Evolutionary conservation across 2,888 invertebrate species (phyloP).

Genomic region (Prosopocoilus inquinatus): DNA sequence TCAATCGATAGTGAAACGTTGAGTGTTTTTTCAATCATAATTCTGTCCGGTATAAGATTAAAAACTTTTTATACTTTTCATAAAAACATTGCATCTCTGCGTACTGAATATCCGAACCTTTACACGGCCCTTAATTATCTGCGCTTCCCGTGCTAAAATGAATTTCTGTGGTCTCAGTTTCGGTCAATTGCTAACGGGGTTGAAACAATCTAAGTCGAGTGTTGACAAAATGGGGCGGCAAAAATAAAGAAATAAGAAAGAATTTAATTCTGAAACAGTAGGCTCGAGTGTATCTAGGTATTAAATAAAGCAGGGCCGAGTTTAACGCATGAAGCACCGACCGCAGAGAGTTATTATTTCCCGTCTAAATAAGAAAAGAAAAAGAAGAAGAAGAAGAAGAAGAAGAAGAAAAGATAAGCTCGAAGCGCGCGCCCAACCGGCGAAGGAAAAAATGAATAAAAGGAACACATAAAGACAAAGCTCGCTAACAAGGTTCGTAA

Average conservation of each 20-base stretch:
- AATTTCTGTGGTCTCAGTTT: too few relatives aligned
- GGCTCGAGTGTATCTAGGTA: conserved; percentile 22
- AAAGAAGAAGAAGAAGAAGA: conserved; percentile 19
- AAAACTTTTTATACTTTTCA: too few relatives aligned
- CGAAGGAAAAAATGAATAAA: conserved; percentile 18
- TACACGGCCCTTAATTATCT: too few relatives aligned
- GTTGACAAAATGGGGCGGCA: too few relatives aligned
- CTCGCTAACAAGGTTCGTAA: conserved; percentile 20
- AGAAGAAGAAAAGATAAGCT: conserved; percentile 22
- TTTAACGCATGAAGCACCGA: conserved; percentile 18
- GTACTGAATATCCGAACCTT: too few relatives aligned
- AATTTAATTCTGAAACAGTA: conserved; percentile 27
- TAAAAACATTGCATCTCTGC: too few relatives aligned
- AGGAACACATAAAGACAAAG: conserved; percentile 21
- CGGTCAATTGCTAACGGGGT: too few relatives aligned
- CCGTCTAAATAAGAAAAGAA: conserved; percentile 27
- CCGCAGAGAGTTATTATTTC: conserved; percentile 7
- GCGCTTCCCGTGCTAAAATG: too few relatives aligned
- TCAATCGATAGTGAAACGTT: too few relatives aligned
- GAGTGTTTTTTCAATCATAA: too few relatives aligned
- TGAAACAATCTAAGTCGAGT: too few relatives aligned
- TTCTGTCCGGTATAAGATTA: too few relatives aligned
- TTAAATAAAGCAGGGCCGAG: conserved; percentile 26
- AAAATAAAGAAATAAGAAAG: conserved; percentile 6
- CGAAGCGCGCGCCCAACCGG: conserved; percentile 12